Evolutionary conservation across 1,140 invertebrate genomes (phyloP).

Genomic region (Drosophila ironensis): DNA sequence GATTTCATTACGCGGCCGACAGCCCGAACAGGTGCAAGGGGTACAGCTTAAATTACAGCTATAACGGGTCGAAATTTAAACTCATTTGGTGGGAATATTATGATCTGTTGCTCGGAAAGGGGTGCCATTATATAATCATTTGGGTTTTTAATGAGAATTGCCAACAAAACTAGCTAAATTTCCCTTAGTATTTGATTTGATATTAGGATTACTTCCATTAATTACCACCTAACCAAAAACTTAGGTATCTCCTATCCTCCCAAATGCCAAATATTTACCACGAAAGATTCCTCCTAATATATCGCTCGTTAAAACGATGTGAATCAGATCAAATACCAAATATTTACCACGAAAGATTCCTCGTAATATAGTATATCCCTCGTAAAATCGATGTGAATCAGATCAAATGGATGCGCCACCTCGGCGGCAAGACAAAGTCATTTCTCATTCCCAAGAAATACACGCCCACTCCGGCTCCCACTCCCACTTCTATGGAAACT

Average conservation of each 20-base stretch:
- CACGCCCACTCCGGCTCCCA: constrained; percentile 9
- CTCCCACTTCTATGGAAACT: constrained; percentile 62
- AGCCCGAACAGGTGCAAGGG: constrained; percentile 8
- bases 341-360: constrained; percentile 9
- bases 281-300: no score
- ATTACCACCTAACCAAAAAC: no score
- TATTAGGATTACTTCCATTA: no score
- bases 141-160: no score
- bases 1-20: constrained; percentile 54
- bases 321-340: constrained; percentile 3
- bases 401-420: constrained; percentile 37
- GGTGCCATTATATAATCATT: background rate
- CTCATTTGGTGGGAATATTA: background rate
- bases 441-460: constrained; percentile 35
- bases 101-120: background rate
- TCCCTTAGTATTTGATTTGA: no score
- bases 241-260: no score
- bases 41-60: background rate
- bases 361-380: constrained; percentile 5
- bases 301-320: no score
- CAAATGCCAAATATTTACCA: no score
- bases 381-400: constrained; percentile 19
- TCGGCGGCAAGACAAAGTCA: constrained; percentile 20
- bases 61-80: constrained; percentile 24
- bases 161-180: no score